Conservation (phyloP, 2,797 vertebrate genomes). For the Arctocebus calabarensis region DNA sequence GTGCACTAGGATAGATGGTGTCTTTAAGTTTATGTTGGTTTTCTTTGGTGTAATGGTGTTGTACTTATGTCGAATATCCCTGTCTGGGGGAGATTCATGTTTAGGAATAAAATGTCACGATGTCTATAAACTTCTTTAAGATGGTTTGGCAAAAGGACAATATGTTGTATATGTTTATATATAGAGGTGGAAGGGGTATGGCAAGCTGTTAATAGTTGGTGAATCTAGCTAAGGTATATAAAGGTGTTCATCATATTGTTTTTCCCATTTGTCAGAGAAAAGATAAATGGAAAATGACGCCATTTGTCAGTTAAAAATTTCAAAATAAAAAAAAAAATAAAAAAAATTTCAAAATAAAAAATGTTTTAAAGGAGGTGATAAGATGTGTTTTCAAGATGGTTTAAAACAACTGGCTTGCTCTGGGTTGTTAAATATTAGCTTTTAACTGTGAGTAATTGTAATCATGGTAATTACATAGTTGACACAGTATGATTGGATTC, state of each 20-base stretch:
- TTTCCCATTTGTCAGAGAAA: neutral
- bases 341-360: slow-evolving; percentile 20
- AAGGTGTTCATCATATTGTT: neutral
- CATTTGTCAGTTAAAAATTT: slow-evolving; percentile 12
- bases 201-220: neutral
- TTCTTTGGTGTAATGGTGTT: neutral
- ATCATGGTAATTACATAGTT: neutral
- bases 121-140: neutral
- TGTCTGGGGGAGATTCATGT: neutral
- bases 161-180: neutral
- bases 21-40: slow-evolving; percentile 39
- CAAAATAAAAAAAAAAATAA: neutral
- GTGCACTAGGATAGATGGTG: neutral
- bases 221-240: neutral
- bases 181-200: neutral
- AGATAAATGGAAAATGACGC: slow-evolving; percentile 30
- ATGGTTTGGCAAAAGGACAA: neutral
- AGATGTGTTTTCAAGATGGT: neutral
- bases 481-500: neutral
- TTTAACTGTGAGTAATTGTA: slow-evolving; percentile 19
- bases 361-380: neutral
- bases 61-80: neutral
- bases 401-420: neutral
- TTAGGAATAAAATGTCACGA: neutral
- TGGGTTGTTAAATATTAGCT: neutral